Conservation (phyloP, 2,113 vertebrate species). For the Mellivora capensis region DNA sequence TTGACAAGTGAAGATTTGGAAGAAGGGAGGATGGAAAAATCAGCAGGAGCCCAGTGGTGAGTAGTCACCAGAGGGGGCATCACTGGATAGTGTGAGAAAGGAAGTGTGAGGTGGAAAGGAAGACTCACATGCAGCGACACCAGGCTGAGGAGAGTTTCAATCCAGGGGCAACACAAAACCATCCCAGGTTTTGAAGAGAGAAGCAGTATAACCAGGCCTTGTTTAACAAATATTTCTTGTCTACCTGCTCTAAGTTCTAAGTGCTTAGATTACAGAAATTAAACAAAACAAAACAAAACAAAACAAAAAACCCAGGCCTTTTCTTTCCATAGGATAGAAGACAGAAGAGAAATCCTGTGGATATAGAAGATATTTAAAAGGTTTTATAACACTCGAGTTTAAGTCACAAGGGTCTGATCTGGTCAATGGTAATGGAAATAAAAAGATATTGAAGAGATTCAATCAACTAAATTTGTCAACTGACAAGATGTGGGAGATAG, state of each 20-base stretch:
- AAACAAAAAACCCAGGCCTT: not conserved
- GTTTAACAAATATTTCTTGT: not conserved
- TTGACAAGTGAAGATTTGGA: not conserved
- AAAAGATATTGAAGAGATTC: not conserved
- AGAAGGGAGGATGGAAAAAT: not conserved
- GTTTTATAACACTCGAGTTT: not conserved
- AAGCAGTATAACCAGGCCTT: not conserved
- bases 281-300: too few relatives aligned
- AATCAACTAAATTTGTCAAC: not conserved
- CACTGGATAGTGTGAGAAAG: not conserved
- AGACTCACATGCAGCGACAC: accelerated
- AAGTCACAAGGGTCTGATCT: not conserved
- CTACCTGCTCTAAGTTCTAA: not conserved
- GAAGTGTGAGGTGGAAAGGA: not conserved
- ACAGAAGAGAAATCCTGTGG: not conserved
- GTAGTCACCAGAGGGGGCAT: not conserved
- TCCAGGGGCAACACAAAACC: not conserved
- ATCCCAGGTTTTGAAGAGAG: not conserved
- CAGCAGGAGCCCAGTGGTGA: not conserved
- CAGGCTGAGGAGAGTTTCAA: not conserved
- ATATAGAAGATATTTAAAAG: not conserved
- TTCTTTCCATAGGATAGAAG: not conserved
- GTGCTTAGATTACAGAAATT: not conserved
- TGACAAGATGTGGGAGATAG: not conserved
- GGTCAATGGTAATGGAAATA: conserved; percentile 2